A percentile compares a stretch with the other conserved stretches of the same genome.
These are phyloP conservation scores for Noctua janthe DNA, from an alignment of 2,888 invertebrate genomes.

Conservation along the genomic window DNA sequence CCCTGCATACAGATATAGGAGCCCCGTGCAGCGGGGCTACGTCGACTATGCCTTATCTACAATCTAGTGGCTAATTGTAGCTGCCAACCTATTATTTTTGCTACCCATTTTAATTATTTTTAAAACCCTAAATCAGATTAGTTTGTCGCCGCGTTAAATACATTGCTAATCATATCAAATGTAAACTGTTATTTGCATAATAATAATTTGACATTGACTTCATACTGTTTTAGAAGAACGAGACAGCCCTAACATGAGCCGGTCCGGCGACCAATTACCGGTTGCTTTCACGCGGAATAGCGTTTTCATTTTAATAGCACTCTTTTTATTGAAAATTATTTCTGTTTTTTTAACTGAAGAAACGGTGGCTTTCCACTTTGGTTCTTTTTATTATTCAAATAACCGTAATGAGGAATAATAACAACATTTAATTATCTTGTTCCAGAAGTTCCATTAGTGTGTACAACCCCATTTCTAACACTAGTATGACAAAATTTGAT, in stretches of 20 bases:
- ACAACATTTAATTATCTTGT: not conserved
- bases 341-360: not conserved
- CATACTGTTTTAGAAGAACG: conserved; percentile 1
- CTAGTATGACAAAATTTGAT: not conserved
- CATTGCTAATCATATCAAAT: not conserved
- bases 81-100: no score
- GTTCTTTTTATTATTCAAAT: not conserved
- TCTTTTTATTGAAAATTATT: conserved; percentile 48
- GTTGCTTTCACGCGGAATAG: conserved; percentile 71
- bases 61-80: no score
- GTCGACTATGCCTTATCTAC: no score
- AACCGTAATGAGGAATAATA: not conserved
- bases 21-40: no score
- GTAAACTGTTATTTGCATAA: not conserved
- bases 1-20: no score
- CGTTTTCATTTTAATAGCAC: conserved; percentile 69
- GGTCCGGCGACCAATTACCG: conserved; percentile 78
- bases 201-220: not conserved
- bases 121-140: no score
- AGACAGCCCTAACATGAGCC: conserved; percentile 66
- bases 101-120: no score
- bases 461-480: not conserved
- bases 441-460: not conserved
- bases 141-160: no score
- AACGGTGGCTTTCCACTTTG: not conserved